A percentile compares a stretch with the other conserved stretches of the same genome.
phyloP scores from a whole-genome alignment of 2,113 vertebrate species.

The Carassius gibelio region DNA sequence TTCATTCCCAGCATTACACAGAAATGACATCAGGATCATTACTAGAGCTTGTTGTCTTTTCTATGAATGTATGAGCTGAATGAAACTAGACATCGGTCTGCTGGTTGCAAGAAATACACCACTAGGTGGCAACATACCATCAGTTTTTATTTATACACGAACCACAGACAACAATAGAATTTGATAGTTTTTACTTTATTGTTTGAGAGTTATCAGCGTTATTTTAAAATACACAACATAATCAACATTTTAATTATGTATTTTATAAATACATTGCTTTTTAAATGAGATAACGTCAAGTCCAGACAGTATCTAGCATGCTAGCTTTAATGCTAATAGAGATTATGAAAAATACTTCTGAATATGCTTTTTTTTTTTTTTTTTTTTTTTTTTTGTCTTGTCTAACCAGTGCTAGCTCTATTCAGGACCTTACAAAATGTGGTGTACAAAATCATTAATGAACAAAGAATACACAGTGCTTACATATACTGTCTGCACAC shows the following conservation, averaged over 20 bases:
- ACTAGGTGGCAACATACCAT: background rate
- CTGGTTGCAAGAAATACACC: background rate
- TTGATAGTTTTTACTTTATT: background rate
- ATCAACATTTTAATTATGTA: background rate
- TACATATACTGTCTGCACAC: background rate
- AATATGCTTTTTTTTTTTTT: too few species aligned
- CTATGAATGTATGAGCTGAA: background rate
- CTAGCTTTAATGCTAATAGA: background rate
- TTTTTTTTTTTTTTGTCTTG: background rate
- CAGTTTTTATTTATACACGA: background rate
- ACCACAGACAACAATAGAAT: constrained; percentile 21
- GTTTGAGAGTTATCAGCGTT: background rate
- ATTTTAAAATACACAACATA: background rate
- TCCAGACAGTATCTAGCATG: background rate
- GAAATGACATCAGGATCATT: constrained; percentile 34
- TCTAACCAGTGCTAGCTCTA: background rate
- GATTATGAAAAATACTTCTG: background rate
- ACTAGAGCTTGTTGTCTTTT: background rate
- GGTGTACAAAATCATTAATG: background rate
- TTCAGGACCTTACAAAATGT: background rate
- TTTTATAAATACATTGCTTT: background rate
- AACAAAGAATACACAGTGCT: constrained; percentile 19
- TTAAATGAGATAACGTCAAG: background rate
- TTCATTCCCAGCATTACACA: constrained; percentile 24
- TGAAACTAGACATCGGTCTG: constrained; percentile 13